Percentiles rank a stretch among this genome's conserved stretches.
Evolutionary conservation across 2,888 invertebrate species (phyloP).

Genomic region (Vannuccia rotundouncinata): DNA sequence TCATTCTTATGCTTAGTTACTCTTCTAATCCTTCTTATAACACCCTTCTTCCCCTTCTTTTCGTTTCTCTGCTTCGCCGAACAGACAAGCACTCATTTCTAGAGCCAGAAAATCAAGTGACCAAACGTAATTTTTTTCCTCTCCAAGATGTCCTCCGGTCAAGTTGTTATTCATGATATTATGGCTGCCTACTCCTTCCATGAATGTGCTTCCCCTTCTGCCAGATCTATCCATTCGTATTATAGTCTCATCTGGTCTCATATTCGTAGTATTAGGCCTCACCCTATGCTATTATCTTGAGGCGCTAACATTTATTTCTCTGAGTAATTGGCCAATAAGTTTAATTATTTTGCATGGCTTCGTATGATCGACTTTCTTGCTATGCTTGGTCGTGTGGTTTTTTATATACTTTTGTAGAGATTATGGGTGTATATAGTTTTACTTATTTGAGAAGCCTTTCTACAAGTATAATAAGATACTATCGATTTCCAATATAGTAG

Average conservation of each 20-base stretch:
- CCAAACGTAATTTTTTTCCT: background rate
- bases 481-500: too few species aligned
- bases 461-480: too few species aligned
- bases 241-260: too few species aligned
- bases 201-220: too few species aligned
- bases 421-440: too few species aligned
- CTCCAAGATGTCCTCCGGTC: slow-evolving; percentile 1
- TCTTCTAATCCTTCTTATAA: background rate
- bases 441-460: too few species aligned
- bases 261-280: too few species aligned
- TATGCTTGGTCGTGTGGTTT: too few species aligned
- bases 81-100: too few species aligned
- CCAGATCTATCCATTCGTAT: too few species aligned
- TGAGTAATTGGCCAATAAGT: slow-evolving; percentile 7
- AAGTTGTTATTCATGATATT: background rate
- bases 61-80: background rate
- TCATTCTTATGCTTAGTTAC: slow-evolving; percentile 17
- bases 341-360: slow-evolving; percentile 3
- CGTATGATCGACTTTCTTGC: too few species aligned
- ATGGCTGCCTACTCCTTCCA: background rate
- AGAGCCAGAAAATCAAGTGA: background rate
- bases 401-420: too few species aligned
- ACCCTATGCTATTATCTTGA: background rate
- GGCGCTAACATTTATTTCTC: slow-evolving; percentile 8
- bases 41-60: background rate